Evolutionary conservation across 1,140 invertebrate genomes (phyloP), one percentile per base, ranked within the genome.

Genomic region (Zaprionus ornatus): DNA sequence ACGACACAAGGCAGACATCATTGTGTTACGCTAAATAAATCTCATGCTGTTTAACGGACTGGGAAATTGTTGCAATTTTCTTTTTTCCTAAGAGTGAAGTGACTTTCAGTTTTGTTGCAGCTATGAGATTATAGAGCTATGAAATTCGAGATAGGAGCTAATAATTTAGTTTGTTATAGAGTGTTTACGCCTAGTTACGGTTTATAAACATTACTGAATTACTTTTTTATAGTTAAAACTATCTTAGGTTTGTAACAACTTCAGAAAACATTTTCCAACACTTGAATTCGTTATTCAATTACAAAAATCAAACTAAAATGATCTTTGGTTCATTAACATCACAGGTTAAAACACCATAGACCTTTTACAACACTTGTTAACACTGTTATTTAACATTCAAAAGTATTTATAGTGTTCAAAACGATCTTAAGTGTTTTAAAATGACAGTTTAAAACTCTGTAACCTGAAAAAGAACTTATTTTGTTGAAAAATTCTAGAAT

Each of bases 1-100:
- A 56, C 80, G 77, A 77, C 60, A 77, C 55, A 77, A 60, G 67
- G 42, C 45, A 77, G 17, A 13, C 45, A 21, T 50, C 40, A 45
- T 45, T 2, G 45, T 50, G 56, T 59, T 72, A 52, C 23, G 54
- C 40, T 27, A 37, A 35, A 37, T 48, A 52, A 48, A 35, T 40
- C 42, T 7, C 2, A 48, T 37, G 23, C 10, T 29, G 42, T 19
- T 59, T 57, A 50, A 50, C 37, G 54, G 40, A 52, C 56, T 42
- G 25, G 27, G 21, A 60, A 60, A 48, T 68, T 52, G 32, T 61
- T 7, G 10, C 25, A 32, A 60, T 32, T 73, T 68, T 19, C 21
- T 42, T 54, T 5, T 19, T 45, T 66, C 13, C 21, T 19, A n/a
- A 1, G 13, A n/a, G 12, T 17, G 1, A 17, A 6, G 42, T 66